phyloP scores from a whole-genome alignment of 2,888 invertebrate genomes.

The Mycogona germanica region DNA sequence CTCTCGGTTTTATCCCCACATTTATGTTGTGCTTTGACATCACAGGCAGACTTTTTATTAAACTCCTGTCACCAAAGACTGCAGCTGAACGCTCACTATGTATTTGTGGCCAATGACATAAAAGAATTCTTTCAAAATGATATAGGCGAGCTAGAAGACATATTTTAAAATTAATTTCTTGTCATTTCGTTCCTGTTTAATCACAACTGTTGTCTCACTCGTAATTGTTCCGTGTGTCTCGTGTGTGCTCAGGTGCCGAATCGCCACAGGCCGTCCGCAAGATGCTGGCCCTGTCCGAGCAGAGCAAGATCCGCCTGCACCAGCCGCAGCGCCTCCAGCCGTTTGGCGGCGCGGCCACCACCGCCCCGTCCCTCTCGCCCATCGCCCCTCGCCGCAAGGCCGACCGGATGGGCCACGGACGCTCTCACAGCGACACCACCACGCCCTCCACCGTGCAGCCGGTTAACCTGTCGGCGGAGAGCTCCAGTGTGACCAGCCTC shows the following conservation, averaged over 20 bases:
- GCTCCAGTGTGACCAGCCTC: constrained; percentile 86
- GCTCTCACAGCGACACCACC: constrained; percentile 80
- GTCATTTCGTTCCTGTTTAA: neutral
- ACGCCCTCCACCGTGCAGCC: constrained; percentile 46
- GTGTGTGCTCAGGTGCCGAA: constrained; percentile 77
- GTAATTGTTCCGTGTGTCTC: too few relatives aligned
- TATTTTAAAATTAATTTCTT: neutral
- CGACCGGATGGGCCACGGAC: constrained; percentile 49
- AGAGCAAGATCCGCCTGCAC: constrained; percentile 65
- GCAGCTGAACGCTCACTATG: too few relatives aligned
- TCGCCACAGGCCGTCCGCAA: constrained; percentile 96
- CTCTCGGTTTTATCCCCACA: too few relatives aligned
- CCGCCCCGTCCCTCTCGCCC: constrained; percentile 35
- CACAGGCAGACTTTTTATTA: too few relatives aligned
- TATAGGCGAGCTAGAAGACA: too few relatives aligned
- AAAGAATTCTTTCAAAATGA: neutral
- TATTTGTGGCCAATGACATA: neutral
- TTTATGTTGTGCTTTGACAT: too few relatives aligned
- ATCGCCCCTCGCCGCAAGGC: constrained; percentile 32
- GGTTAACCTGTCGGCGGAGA: constrained; percentile 84
- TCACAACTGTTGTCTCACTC: constrained; percentile 16
- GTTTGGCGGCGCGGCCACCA: constrained; percentile 39
- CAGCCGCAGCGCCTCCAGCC: constrained; percentile 55
- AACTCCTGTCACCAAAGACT: too few relatives aligned
- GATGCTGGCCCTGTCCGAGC: constrained; percentile 64